These are phyloP conservation scores for Lochmaea crataegi DNA, from an alignment of 2,888 invertebrate genomes.

Conservation along the genomic window DNA sequence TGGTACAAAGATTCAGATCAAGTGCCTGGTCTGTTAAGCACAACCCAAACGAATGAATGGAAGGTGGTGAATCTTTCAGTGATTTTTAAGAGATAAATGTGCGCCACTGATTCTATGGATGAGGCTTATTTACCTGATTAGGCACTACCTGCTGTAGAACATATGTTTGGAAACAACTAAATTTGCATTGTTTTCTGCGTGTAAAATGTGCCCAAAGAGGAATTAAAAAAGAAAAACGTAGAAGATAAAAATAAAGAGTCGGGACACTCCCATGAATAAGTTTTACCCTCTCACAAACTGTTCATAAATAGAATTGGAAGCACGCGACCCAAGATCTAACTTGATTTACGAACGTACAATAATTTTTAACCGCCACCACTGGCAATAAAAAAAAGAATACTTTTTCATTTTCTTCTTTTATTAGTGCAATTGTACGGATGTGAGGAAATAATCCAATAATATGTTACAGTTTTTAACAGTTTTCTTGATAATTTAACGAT, in stretches of 20 bases:
- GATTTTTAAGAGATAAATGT: no score
- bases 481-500: no score
- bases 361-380: conserved; percentile 27
- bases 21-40: no score
- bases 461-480: not conserved
- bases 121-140: no score
- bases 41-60: no score
- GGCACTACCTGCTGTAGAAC: no score
- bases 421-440: not conserved
- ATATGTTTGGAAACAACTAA: not conserved
- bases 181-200: not conserved
- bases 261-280: conserved; percentile 32
- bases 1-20: no score
- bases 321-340: conserved; percentile 33
- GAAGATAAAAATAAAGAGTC: conserved; percentile 26
- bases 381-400: conserved; percentile 23
- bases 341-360: conserved; percentile 31
- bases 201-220: not conserved
- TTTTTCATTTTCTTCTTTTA: conserved; percentile 5
- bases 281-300: conserved; percentile 31
- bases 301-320: conserved; percentile 35
- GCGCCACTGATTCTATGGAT: no score
- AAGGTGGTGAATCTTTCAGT: no score
- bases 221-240: not conserved
- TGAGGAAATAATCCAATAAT: not conserved